These are phyloP conservation scores for Teleogryllus oceanicus DNA, from an alignment of 2,888 invertebrate species.

Conservation along the genomic window DNA sequence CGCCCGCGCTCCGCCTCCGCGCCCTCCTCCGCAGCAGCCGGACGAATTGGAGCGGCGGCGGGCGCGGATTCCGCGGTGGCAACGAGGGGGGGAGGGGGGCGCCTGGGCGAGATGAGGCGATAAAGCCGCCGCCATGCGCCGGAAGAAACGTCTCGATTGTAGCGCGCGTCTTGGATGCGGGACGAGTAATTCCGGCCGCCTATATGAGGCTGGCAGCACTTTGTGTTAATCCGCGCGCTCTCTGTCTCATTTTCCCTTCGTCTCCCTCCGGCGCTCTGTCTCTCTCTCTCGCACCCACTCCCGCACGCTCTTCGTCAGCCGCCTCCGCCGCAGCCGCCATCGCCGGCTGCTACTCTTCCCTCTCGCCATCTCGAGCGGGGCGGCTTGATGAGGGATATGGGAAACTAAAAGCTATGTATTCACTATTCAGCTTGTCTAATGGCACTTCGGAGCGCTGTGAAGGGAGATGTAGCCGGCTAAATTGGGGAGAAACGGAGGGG, in stretches of 20 bases:
- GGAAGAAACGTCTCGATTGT: constrained; percentile 18
- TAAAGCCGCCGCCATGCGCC: background rate
- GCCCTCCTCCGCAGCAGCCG: background rate
- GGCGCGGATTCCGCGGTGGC: constrained; percentile 5
- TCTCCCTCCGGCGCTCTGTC: background rate
- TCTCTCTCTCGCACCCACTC: background rate
- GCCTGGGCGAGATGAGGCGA: background rate
- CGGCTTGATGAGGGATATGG: constrained; percentile 30
- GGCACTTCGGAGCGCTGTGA: constrained; percentile 33
- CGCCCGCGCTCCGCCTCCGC: background rate
- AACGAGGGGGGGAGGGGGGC: background rate
- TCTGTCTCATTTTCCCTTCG: constrained; percentile 22
- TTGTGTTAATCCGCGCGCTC: constrained; percentile 29
- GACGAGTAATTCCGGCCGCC: constrained; percentile 26
- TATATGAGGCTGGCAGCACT: constrained; percentile 29
- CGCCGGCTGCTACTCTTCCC: background rate
- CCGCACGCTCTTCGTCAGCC: background rate
- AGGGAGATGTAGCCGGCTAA: constrained; percentile 30
- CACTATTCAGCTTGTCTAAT: constrained; percentile 37
- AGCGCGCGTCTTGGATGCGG: constrained; percentile 11
- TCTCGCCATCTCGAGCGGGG: background rate
- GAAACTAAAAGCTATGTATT: constrained; percentile 36
- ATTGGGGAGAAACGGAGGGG: constrained; percentile 27
- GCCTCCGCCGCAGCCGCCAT: background rate
- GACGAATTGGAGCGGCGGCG: background rate